Percentiles rank a stretch among this genome's conserved stretches.
Evolutionary conservation across 1,140 invertebrate genomes (phyloP).

Genomic region (Drosophila sulfurigaster): DNA sequence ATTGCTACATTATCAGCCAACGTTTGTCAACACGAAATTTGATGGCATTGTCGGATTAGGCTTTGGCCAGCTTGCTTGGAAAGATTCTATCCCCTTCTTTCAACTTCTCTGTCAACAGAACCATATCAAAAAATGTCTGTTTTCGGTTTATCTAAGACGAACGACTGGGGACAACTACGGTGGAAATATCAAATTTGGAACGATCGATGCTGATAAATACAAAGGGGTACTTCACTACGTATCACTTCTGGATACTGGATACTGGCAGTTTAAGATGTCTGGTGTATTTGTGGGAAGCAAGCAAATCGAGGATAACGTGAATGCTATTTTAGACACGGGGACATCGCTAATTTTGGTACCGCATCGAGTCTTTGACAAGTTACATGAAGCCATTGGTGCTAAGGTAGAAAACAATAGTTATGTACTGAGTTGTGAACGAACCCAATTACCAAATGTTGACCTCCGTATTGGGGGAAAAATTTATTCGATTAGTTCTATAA

Average conservation of each 20-base stretch:
- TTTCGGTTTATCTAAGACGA: slow-evolving; percentile 94
- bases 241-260: slow-evolving; percentile 51
- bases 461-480: slow-evolving; percentile 41
- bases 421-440: slow-evolving; percentile 16
- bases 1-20: slow-evolving; percentile 93
- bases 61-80: slow-evolving; percentile 94
- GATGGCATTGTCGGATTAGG: slow-evolving; percentile 98
- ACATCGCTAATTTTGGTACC: slow-evolving; percentile 91
- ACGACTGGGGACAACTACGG: slow-evolving; percentile 87
- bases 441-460: slow-evolving; percentile 30
- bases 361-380: slow-evolving; percentile 83
- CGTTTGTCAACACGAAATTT: slow-evolving; percentile 96
- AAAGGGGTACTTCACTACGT: slow-evolving; percentile 66
- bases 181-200: slow-evolving; percentile 71
- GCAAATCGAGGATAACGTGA: slow-evolving; percentile 83
- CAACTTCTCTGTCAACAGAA: slow-evolving; percentile 95
- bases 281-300: slow-evolving; percentile 17
- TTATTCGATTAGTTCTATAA: slow-evolving; percentile 31
- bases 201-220: slow-evolving; percentile 49
- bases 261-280: slow-evolving; percentile 76
- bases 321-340: slow-evolving; percentile 91
- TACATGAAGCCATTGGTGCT: slow-evolving; percentile 32
- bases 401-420: not conserved
- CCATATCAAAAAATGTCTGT: slow-evolving; percentile 91
- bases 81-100: slow-evolving; percentile 96